These are phyloP conservation scores for Acanthaster planci DNA, from an alignment of 35 echinoderm and acorn worm species.

Conservation along the genomic window DNA sequence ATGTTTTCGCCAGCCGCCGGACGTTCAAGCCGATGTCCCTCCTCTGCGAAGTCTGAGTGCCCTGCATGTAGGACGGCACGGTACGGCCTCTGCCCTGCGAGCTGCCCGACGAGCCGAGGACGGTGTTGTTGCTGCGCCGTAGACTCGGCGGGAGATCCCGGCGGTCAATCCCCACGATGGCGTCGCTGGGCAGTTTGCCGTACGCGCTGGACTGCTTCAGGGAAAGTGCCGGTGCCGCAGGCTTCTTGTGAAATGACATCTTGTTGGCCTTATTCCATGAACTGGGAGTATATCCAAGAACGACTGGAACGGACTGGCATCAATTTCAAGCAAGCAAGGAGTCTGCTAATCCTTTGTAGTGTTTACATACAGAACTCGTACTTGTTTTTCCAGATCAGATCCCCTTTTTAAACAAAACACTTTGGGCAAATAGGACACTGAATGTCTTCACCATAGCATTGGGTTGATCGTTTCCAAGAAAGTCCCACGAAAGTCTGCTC, in stretches of 20 bases:
- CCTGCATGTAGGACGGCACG: constrained; percentile 42
- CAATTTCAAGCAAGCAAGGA: no score
- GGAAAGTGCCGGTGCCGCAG: background rate
- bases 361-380: no score
- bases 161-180: constrained; percentile 11
- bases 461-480: no score
- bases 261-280: background rate
- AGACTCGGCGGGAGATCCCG: constrained; percentile 18
- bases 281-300: no score
- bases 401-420: no score
- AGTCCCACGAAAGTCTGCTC: no score
- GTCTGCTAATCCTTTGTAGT: no score
- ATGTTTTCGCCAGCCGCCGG: background rate
- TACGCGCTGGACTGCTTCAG: background rate
- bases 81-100: background rate
- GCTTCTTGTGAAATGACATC: constrained; percentile 1
- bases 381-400: no score
- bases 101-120: background rate
- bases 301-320: no score
- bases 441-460: no score
- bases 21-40: constrained; percentile 24
- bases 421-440: no score
- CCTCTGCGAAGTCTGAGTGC: constrained; percentile 29
- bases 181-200: constrained; percentile 10
- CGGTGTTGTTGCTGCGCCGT: background rate